A percentile compares a stretch with the other conserved stretches of the same genome.
Evolutionary conservation across 2,113 vertebrate species (phyloP).

Genomic region (Aepyceros melampus): DNA sequence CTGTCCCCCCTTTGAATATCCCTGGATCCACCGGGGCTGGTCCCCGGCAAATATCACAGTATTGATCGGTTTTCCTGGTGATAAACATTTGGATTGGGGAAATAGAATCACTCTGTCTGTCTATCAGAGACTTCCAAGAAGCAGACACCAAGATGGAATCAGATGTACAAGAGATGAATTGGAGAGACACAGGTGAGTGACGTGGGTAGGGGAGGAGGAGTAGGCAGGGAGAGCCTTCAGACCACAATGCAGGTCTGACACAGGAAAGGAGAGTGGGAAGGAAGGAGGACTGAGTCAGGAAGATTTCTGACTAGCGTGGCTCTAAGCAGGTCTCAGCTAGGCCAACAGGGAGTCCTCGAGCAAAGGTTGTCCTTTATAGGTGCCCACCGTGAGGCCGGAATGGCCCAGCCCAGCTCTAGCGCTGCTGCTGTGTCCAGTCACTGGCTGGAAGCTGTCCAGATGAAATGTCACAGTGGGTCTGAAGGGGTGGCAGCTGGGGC

Average conservation of each 20-base stretch:
- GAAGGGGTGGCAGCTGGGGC: neutral
- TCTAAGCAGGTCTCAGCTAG: neutral
- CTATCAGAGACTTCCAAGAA: neutral
- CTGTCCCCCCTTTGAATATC: too few relatives aligned
- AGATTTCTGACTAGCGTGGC: neutral
- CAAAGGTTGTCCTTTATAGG: neutral
- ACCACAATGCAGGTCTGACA: neutral
- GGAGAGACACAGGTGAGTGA: neutral
- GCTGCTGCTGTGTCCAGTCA: neutral
- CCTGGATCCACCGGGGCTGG: too few relatives aligned
- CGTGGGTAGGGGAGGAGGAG: fast-evolving
- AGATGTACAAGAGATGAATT: neutral
- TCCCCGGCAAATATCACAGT: too few relatives aligned
- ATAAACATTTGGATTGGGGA: neutral
- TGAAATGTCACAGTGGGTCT: neutral
- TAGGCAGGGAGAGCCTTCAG: neutral
- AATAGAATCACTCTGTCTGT: neutral
- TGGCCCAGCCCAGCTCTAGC: too few relatives aligned
- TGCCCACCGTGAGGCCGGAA: neutral
- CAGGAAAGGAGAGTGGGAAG: neutral
- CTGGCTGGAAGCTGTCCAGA: neutral
- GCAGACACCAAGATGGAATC: neutral
- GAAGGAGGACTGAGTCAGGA: neutral
- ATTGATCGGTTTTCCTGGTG: neutral
- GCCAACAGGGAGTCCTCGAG: neutral